Base-by-base conservation (phyloP, 2,113 vertebrate genomes). In the Gobio gobio region DNA sequence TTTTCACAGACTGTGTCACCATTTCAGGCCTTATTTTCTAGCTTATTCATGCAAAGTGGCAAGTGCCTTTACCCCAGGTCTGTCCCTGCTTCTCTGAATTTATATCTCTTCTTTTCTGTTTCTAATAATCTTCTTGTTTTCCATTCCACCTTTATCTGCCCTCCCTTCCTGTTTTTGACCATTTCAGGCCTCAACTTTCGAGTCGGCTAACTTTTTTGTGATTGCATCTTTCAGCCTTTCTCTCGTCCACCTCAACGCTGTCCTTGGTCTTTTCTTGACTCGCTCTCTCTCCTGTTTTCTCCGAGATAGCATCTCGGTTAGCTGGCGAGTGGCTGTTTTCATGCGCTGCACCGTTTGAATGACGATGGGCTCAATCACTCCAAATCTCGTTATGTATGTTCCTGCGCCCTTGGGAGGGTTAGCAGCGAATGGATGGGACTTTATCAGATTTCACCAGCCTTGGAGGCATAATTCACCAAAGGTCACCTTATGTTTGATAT, bases 331-430 rank as follows among this genome's bases (percentile, higher is more conserved):
- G 88, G 87, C 88, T 90, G 81, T 85, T 78, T 76, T 92, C 89
- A 88, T 87, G 89, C 85, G 56, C 79, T 36, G 89, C 90, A 85
- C 76, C 18, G 36, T 90, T 79, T 94, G 91, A 95, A 92, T 94
- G 92, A 94, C 92, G 93, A 91, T 89, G 83, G 90, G 88, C 86
- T 84, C 85, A 89, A 93, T 92, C 90, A 76, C 85, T 91, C 84
- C 90, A 94, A 94, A 95, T 94, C 93, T 93, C 92, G 90, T 94
- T 94, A 94, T 90, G 89, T 89, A 90, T 94, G 92, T 93, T 92
- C 85, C 87, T 87, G 86, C 89, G 93, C 93, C 94, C 94, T 95
- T 95, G 94, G 86, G 90, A 90, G 89, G 88, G 87, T 84, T 90
- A 90, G 89, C 82, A 88, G 82, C 82, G 79, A 90, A 91, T 88